Percentiles rank a stretch among this genome's conserved stretches.
Conservation (phyloP, 1,140 invertebrate species). For the Drosophila sulfurigaster region DNA sequence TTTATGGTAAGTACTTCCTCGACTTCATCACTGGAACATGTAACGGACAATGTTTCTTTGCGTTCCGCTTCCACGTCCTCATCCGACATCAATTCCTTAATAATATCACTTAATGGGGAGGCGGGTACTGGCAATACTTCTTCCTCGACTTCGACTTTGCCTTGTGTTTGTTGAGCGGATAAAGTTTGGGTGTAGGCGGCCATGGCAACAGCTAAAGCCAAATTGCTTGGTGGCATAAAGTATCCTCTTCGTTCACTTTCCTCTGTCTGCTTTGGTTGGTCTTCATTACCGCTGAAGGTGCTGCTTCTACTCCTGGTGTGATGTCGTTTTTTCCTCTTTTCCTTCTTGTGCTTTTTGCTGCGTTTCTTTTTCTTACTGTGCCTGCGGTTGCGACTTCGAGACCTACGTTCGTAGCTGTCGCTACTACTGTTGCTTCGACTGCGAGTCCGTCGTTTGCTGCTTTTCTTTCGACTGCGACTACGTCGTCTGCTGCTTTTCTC, state of each 20-base stretch:
- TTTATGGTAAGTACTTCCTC: conserved; percentile 53
- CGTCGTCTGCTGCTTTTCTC: conserved; percentile 24
- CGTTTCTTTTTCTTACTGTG: conserved; percentile 22
- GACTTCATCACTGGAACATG: conserved; percentile 47
- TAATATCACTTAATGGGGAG: conserved; percentile 56
- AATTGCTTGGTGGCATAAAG: conserved; percentile 45
- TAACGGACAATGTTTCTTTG: conserved; percentile 21
- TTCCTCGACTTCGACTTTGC: neutral
- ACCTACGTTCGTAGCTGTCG: conserved; percentile 8
- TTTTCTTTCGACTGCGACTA: conserved; percentile 1
- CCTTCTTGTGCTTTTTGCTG: conserved; percentile 43
- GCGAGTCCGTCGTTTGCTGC: conserved; percentile 22
- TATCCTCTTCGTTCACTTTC: conserved; percentile 6
- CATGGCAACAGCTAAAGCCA: conserved; percentile 66
- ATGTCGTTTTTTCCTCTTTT: conserved; percentile 21
- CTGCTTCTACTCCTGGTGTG: conserved; percentile 2
- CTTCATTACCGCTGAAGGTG: conserved; percentile 1
- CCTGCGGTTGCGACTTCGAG: conserved; percentile 20
- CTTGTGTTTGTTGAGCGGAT: neutral
- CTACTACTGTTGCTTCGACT: conserved; percentile 12
- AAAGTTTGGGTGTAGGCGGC: conserved; percentile 56
- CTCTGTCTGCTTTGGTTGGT: no score
- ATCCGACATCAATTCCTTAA: conserved; percentile 65
- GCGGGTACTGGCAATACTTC: neutral
- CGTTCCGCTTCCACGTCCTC: conserved; percentile 16